Base-by-base conservation (phyloP, 2,888 invertebrate species). In the Blera fallax region DNA sequence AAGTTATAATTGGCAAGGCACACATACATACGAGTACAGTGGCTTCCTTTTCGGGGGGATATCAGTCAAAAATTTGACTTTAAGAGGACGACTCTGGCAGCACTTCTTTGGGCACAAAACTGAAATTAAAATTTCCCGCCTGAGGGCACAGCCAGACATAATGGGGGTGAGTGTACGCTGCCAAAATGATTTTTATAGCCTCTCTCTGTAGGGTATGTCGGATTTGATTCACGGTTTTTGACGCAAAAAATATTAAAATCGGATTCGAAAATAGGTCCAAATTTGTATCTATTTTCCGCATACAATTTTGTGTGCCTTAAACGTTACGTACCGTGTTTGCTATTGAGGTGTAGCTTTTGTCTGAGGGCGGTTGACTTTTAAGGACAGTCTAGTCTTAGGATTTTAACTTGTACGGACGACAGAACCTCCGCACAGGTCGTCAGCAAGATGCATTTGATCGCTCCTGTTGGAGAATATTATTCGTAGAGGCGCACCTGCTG, bases 111-210 rank as follows among this genome's bases (percentile, higher is more conserved):
- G 76, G 76, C 76, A 72, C 58, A 72, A 85, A 85, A 76, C 77
- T 67, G 81, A 85, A 85, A 85, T 85, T 85, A 85, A 85, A 85
- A 81, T 81, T 81, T 77, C 67, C 60, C 72, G 81, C 85, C 54
- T 85, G 72, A 81, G 58, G 76, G 52, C 65, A 24, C 85, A 81
- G 76, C 81, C 81, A 85, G 85, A 85, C 85, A 56, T 67, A 14
- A 40, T 58, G 18, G 52, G 60, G 54, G 11, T 77, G 81, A 67
- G 81, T 29, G 40, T 21, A 37, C 24, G n/a, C 50, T 48, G 65
- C 73, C 65, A 11, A 40, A 83, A 64, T 29, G 7, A 40, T 52
- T 65, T 78, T 56, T 56, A 78, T 64, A 54, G 40, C 52, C 37
- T 48, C 7, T 14, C 18, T 0, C 0, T 16, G 16, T 76, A 84